Evolutionary conservation across 1,140 invertebrate genomes (phyloP).

Genomic region (Psix sp.): DNA sequence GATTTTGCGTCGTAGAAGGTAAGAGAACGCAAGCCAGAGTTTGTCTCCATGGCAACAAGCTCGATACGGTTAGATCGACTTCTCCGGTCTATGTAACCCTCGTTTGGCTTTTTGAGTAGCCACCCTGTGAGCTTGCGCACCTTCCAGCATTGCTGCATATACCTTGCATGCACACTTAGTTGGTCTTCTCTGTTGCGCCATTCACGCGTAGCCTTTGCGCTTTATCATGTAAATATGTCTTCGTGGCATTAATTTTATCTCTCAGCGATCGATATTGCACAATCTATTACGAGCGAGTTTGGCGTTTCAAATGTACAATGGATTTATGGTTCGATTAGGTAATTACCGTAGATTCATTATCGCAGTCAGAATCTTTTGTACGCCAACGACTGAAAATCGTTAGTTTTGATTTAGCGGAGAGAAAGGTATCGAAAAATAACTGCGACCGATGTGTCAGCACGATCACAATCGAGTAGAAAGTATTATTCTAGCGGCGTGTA

Average conservation of each 20-base stretch:
- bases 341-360: conserved; percentile 26
- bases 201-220: conserved; percentile 20
- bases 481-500: conserved; percentile 53
- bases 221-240: conserved; percentile 38
- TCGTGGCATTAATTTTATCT: conserved; percentile 20
- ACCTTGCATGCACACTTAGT: conserved; percentile 27
- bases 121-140: conserved; percentile 30
- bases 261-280: conserved; percentile 5
- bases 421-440: conserved; percentile 38
- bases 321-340: conserved; percentile 23
- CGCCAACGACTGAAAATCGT: conserved; percentile 38
- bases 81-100: conserved; percentile 30
- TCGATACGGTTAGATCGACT: conserved; percentile 36
- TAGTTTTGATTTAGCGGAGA: conserved; percentile 36
- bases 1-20: conserved; percentile 31
- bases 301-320: background rate
- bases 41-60: conserved; percentile 56
- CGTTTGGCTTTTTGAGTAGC: conserved; percentile 46
- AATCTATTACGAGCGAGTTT: background rate
- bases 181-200: conserved; percentile 22
- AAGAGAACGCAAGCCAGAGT: conserved; percentile 32
- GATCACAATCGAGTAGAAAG: conserved; percentile 60
- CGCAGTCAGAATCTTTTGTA: conserved; percentile 16
- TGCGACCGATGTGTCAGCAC: background rate
- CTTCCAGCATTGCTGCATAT: conserved; percentile 38